Conservation (phyloP, 1,140 invertebrate genomes). For the Babylonia areolata region DNA sequence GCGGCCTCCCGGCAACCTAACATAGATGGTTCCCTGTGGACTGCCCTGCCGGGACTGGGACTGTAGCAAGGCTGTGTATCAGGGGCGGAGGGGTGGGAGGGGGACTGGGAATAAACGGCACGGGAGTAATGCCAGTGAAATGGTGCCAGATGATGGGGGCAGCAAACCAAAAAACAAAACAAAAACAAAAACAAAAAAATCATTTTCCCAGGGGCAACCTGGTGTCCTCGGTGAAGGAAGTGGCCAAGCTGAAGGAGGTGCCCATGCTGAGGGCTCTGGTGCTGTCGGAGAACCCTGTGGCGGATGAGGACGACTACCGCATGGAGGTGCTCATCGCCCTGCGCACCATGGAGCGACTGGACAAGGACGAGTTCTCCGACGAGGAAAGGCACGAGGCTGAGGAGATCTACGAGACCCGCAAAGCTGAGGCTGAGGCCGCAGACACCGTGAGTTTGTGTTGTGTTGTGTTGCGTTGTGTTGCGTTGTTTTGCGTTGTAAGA, state of each 20-base stretch:
- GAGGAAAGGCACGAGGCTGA: constrained; percentile 75
- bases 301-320: constrained; percentile 75
- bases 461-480: too few relatives aligned
- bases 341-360: constrained; percentile 72
- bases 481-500: too few relatives aligned
- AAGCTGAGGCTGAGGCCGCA: constrained; percentile 59
- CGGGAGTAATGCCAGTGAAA: too few relatives aligned
- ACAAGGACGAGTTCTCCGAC: constrained; percentile 75
- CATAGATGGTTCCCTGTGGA: too few relatives aligned
- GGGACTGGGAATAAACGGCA: too few relatives aligned
- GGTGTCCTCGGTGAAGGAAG: constrained; percentile 65
- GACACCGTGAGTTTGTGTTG: constrained; percentile 19
- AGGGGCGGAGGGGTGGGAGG: too few relatives aligned
- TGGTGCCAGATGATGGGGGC: too few relatives aligned
- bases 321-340: constrained; percentile 73
- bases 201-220: constrained; percentile 70
- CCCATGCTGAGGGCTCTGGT: constrained; percentile 73
- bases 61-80: background rate
- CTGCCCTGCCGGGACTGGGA: too few relatives aligned
- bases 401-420: constrained; percentile 67
- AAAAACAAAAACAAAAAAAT: too few relatives aligned
- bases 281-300: constrained; percentile 70
- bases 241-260: constrained; percentile 67
- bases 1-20: too few relatives aligned
- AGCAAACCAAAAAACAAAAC: too few relatives aligned